phyloP scores from a whole-genome alignment of 2,113 vertebrate genomes.

The Xenopus tropicalis region UCB_Xtro_10.0 CM004450.2:83998001-83998500 shows the following conservation, averaged over 20 bases:
- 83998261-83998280: constrained; percentile 2
- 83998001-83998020: background rate
- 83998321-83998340: background rate
- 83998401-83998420: too few species aligned
- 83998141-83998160: background rate
- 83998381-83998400: too few species aligned
- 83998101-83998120: constrained; percentile 31
- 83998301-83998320: constrained; percentile 21
- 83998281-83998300: constrained; percentile 12
- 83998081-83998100: constrained; percentile 18
- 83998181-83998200: constrained; percentile 23
- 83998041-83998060: background rate
- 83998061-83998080: background rate
- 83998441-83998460: too few species aligned
- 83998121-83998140: constrained; percentile 27
- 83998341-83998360: background rate
- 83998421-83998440: too few species aligned
- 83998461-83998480: too few species aligned
- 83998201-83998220: constrained; percentile 30
- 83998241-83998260: constrained; percentile 8
- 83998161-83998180: constrained; percentile 35
- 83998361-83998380: background rate
- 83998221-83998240: constrained; percentile 27
- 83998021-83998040: background rate
- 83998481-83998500: too few species aligned